These are phyloP conservation scores for Thymelicus lineola DNA, from an alignment of 2,888 invertebrate species.

Conservation along the genomic window DNA sequence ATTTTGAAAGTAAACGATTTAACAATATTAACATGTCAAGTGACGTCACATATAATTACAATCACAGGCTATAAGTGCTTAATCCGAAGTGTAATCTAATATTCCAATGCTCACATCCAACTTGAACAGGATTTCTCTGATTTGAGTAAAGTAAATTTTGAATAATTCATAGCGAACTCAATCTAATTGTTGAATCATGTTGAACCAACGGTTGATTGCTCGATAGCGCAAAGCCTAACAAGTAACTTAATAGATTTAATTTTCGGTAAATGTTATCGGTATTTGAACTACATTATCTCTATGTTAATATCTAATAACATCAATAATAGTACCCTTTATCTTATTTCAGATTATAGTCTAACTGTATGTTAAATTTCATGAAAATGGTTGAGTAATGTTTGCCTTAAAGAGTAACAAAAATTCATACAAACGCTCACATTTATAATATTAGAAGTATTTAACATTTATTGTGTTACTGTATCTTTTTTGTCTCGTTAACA, in stretches of 20 bases:
- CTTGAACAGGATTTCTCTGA: constrained; percentile 29
- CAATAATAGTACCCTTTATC: too few relatives aligned
- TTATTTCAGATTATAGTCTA: too few relatives aligned
- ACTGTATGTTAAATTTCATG: too few relatives aligned
- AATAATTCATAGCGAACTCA: constrained; percentile 44
- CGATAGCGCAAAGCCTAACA: not conserved
- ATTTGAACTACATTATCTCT: not conserved
- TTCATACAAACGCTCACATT: too few relatives aligned
- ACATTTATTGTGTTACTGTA: too few relatives aligned
- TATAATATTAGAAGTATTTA: too few relatives aligned
- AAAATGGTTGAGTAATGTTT: too few relatives aligned
- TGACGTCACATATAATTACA: constrained; percentile 6
- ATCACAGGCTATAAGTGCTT: constrained; percentile 23
- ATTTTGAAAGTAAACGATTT: too few relatives aligned
- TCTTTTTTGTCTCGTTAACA: too few relatives aligned
- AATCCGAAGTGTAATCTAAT: constrained; percentile 31
- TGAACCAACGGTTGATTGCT: constrained; percentile 36
- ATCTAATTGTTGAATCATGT: constrained; percentile 47
- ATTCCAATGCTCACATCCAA: constrained; percentile 30
- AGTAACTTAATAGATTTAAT: not conserved
- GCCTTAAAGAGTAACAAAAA: too few relatives aligned
- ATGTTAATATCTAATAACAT: too few relatives aligned
- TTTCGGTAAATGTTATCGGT: not conserved
- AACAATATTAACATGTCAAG: not conserved
- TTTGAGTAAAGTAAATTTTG: constrained; percentile 40